Evolutionary conservation across 2,113 vertebrate species (phyloP), one percentile per base, ranked within the genome.

Genomic region (Chitala chitala): DNA sequence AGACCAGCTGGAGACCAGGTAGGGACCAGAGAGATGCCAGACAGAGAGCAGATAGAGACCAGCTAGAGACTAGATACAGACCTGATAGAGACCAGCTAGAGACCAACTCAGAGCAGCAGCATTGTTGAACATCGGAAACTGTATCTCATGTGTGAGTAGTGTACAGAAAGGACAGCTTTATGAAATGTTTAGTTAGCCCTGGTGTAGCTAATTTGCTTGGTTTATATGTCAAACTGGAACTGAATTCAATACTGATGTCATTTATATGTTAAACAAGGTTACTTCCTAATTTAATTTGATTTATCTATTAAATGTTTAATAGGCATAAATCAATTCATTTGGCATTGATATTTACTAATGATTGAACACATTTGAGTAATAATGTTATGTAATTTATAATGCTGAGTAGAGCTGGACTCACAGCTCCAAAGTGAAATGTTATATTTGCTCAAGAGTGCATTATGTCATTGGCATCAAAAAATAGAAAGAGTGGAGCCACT

Each of bases 291-390:
- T 59, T 12, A 6, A 31, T 15, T 59, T 59, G 24, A 12, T 59
- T 33, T 29, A 33, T 36, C 31, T 29, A 5, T n/a, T 13, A 9
- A 63, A 10, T 20, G n/a, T 33, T 36, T 63, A 38, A 17, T 63
- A 24, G 29, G 56, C 10, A 33, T 33, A 59, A 63, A 33, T 33
- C 38, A 29, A 36, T 63, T 36, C 33, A 13, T 63, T 63, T 63
- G 59, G 59, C 31, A 36, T 63, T 36, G 38, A 63, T 63, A 36
- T 63, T 63, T 63, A 29, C 59, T 8, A 63, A 63, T 15, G 33
- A 38, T 63, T 6, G 59, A 29, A 29, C 33, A 33, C 33, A 63
- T 36, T 63, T 7, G 31, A 38, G 59, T 63, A 36, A 20, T 20
- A 36, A 63, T 33, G 17, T 63, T 36, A 12, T 38, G 3, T 33